Percentiles rank a stretch among this genome's conserved stretches.
These are phyloP conservation scores for Paracanthobrama guichenoti DNA, from an alignment of 2,113 vertebrate species.

Conservation along the genomic window DNA sequence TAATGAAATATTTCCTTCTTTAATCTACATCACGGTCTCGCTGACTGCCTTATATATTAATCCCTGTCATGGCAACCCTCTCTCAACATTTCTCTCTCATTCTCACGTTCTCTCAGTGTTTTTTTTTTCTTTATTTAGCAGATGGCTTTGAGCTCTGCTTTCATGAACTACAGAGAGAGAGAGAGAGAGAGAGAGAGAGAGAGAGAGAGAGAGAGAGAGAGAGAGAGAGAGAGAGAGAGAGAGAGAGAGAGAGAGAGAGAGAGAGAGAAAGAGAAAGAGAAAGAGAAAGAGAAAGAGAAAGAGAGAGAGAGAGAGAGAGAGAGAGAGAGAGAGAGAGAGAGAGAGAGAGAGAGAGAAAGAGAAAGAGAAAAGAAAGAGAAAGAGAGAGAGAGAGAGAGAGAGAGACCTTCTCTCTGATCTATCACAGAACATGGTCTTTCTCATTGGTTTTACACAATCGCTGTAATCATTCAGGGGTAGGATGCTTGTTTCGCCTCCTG, in stretches of 20 bases:
- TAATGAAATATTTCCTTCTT: slow-evolving; percentile 53
- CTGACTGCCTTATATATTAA: slow-evolving; percentile 36
- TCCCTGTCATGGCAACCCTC: slow-evolving; percentile 34
- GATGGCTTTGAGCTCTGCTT: slow-evolving; percentile 32
- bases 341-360: background rate
- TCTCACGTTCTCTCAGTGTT: background rate
- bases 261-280: background rate
- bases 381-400: background rate
- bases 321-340: background rate
- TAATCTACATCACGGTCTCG: slow-evolving; percentile 38
- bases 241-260: background rate
- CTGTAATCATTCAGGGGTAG: slow-evolving; percentile 25
- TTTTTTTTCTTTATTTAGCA: slow-evolving; percentile 28
- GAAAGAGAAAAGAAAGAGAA: background rate
- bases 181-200: background rate
- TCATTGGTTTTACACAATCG: slow-evolving; percentile 27
- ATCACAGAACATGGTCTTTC: slow-evolving; percentile 1
- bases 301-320: slow-evolving; percentile 16
- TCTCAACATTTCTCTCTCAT: slow-evolving; percentile 21
- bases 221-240: background rate
- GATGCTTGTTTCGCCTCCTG: slow-evolving; percentile 8
- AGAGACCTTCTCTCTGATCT: slow-evolving; percentile 5
- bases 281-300: background rate
- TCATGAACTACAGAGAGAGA: slow-evolving; percentile 12
- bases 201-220: background rate